These are phyloP conservation scores for Entosphenus tridentatus DNA, from an alignment of 2,113 vertebrate species.

Conservation along the genomic window DNA sequence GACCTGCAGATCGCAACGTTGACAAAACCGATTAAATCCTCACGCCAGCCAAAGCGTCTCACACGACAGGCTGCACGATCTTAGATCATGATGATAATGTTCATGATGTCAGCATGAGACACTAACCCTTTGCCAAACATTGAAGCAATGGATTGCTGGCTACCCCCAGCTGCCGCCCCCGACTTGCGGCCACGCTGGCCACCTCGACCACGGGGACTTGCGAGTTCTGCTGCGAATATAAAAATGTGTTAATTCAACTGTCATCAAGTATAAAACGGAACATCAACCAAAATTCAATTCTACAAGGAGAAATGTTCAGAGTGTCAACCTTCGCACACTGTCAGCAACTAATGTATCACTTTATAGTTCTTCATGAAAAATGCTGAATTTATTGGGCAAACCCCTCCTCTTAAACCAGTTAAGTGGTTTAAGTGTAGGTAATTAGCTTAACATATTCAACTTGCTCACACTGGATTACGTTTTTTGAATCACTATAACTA, in stretches of 20 bases:
- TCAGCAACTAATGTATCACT: conserved; percentile 12
- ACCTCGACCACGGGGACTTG: neutral
- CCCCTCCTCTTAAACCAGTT: too few species aligned
- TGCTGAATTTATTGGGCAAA: too few species aligned
- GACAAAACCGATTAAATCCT: neutral
- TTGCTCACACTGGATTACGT: too few species aligned
- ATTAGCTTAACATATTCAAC: too few species aligned
- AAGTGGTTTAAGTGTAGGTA: too few species aligned
- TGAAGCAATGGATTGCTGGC: conserved; percentile 46
- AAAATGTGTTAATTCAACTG: neutral
- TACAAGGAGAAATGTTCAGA: neutral
- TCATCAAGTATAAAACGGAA: neutral
- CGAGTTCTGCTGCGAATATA: neutral
- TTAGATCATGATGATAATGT: neutral
- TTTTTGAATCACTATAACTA: too few species aligned
- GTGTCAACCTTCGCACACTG: conserved; percentile 26
- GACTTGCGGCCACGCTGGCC: conserved; percentile 31
- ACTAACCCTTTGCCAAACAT: conserved; percentile 61
- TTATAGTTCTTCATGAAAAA: too few species aligned
- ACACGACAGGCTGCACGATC: neutral
- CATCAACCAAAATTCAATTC: neutral
- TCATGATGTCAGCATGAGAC: neutral
- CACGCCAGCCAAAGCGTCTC: neutral
- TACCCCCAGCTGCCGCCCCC: conserved; percentile 45
- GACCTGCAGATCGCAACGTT: conserved; percentile 17